A percentile compares a stretch with the other conserved stretches of the same genome.
Conservation (phyloP, 2,113 vertebrate species). For the Mungos mungo region DNA sequence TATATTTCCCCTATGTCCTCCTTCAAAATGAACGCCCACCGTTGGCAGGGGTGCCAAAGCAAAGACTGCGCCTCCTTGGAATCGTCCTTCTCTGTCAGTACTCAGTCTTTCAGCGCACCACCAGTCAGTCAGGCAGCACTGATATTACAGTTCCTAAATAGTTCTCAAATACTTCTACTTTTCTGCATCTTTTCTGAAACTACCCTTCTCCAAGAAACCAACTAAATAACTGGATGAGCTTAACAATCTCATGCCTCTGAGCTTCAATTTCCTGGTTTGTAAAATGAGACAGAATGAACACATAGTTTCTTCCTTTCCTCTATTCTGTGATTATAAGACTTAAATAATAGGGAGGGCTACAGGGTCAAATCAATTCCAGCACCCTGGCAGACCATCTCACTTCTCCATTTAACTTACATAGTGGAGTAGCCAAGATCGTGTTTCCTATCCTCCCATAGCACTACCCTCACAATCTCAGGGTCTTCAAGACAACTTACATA, state of each 20-base stretch:
- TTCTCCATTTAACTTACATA: not conserved
- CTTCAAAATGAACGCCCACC: not conserved
- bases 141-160: not conserved
- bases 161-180: not conserved
- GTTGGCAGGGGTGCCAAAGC: not conserved
- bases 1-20: not conserved
- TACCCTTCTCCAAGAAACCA: not conserved
- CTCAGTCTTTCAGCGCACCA: not conserved
- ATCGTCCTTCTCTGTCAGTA: not conserved
- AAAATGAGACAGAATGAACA: conserved; percentile 13
- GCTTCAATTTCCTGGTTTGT: not conserved
- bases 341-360: not conserved
- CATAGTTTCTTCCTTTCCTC: not conserved
- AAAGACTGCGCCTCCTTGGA: not conserved
- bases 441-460: not conserved
- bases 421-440: not conserved
- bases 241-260: not conserved
- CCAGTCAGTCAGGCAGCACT: not conserved
- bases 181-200: not conserved
- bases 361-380: not conserved
- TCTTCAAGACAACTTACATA: not conserved
- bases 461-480: not conserved
- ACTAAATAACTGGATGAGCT: not conserved
- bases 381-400: not conserved
- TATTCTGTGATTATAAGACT: not conserved